Base-by-base conservation (phyloP, 1,140 invertebrate species). In the Ceratitis capitata region DNA sequence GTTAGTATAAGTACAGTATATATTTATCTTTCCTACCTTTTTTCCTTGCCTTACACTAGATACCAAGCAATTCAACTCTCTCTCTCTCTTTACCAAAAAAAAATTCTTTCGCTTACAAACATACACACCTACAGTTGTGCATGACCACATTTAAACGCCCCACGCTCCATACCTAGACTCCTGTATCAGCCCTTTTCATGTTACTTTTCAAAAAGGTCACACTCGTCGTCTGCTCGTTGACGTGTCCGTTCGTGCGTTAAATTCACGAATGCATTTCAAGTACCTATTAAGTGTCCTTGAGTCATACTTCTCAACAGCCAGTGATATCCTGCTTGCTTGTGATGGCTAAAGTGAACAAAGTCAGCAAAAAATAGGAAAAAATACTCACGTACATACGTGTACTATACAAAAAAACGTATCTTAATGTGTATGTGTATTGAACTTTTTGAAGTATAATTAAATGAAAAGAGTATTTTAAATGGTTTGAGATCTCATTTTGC, bases 231-330 rank as follows among this genome's bases (percentile, higher is more conserved):
- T 19, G n/a, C 35, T 16, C 64, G 32, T 35, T 69, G 64, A 69
- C 29, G 64, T 69, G n/a, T 69, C 35, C 64, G 64, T 69, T 69
- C 64, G 64, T 69, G 64, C 64, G 64, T 69, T 19, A 69, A 69
- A 69, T 69, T 39, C 64, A 69, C 16, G 64, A 69, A 69, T 69
- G 64, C 35, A 69, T 69, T 69, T 69, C 29, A 69, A 69, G 64
- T 69, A 69, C 64, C 64, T 32, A 69, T 42, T 39, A 69, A 69
- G 64, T 69, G 64, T 69, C 64, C 64, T 69, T 69, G 64, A 69
- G 1, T 35, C 29, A n/a, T 39, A 69, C 64, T 69, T 32, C 19
- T 26, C 64, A 69, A 69, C 64, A 69, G 64, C 39, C 64, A 39
- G 3, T n/a, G 64, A 69, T 69, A 69, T 69, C 5, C 26, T 39